Evolutionary conservation across 2,888 invertebrate species (phyloP).

Genomic region (Anarsia innoxiella): DNA sequence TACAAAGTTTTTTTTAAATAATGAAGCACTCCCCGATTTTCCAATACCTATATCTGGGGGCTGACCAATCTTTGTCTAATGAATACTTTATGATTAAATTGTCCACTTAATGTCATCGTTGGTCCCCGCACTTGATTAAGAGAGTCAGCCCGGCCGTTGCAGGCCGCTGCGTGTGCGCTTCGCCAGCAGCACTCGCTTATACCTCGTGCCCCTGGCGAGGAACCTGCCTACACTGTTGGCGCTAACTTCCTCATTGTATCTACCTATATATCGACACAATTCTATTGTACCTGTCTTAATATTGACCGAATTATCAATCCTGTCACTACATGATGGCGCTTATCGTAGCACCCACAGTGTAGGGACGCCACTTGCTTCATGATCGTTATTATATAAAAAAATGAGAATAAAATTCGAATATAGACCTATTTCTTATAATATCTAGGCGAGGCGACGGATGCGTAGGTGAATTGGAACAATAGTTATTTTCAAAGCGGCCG

Average conservation of each 20-base stretch:
- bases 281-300: too few relatives aligned
- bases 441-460: constrained; percentile 63
- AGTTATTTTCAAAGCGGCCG: too few relatives aligned
- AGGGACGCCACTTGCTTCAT: constrained; percentile 46
- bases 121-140: constrained; percentile 7
- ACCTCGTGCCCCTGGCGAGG: constrained; percentile 53
- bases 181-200: constrained; percentile 69
- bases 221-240: constrained; percentile 55
- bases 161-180: constrained; percentile 55
- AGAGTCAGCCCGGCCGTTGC: constrained; percentile 19
- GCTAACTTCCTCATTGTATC: constrained; percentile 27
- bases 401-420: not conserved
- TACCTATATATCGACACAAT: too few relatives aligned
- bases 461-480: constrained; percentile 33
- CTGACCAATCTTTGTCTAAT: constrained; percentile 32
- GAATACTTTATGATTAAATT: not conserved
- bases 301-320: too few relatives aligned
- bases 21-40: constrained; percentile 9
- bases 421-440: too few relatives aligned
- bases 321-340: too few relatives aligned
- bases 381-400: constrained; percentile 21
- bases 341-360: constrained; percentile 53
- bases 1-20: not conserved
- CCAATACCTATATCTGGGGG: constrained; percentile 32
- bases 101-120: not conserved